A percentile compares a stretch with the other conserved stretches of the same genome.
Evolutionary conservation across 2,113 vertebrate genomes (phyloP).

Genomic region (Climacteris rufus): DNA sequence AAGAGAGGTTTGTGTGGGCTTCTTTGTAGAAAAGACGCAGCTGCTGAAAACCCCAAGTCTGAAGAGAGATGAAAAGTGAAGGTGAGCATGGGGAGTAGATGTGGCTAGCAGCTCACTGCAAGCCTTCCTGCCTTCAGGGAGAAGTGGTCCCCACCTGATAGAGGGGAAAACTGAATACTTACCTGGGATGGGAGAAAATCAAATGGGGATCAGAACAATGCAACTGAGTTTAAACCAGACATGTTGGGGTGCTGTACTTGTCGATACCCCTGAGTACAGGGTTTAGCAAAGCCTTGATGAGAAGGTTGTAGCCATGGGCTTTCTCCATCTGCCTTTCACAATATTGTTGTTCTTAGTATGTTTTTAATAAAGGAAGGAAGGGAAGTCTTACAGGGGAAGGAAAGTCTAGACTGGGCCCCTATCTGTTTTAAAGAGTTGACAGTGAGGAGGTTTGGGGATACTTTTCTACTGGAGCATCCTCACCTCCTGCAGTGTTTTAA

Average conservation of each 20-base stretch:
- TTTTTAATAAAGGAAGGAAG: not conserved
- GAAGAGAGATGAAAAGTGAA: not conserved
- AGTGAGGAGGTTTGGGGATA: not conserved
- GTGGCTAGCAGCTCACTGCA: not conserved
- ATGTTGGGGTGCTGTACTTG: not conserved
- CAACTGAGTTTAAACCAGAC: not conserved
- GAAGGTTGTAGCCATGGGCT: not conserved
- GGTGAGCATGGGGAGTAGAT: not conserved
- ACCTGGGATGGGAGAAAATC: not conserved
- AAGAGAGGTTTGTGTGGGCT: not conserved
- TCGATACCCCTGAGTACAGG: accelerated
- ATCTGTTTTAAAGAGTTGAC: not conserved
- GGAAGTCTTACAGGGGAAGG: not conserved
- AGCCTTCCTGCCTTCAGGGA: not conserved
- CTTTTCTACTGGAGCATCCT: not conserved
- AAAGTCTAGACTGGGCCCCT: not conserved
- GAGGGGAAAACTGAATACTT: not conserved
- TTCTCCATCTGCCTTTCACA: not conserved
- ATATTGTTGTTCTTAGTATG: not conserved
- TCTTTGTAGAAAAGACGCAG: not conserved
- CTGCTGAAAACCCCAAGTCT: not conserved
- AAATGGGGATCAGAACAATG: not conserved
- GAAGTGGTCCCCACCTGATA: accelerated
- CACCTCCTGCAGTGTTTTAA: not conserved
- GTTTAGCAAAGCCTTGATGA: not conserved